Conservation (phyloP, 2,797 vertebrate genomes). For the Acomys russatus region DNA sequence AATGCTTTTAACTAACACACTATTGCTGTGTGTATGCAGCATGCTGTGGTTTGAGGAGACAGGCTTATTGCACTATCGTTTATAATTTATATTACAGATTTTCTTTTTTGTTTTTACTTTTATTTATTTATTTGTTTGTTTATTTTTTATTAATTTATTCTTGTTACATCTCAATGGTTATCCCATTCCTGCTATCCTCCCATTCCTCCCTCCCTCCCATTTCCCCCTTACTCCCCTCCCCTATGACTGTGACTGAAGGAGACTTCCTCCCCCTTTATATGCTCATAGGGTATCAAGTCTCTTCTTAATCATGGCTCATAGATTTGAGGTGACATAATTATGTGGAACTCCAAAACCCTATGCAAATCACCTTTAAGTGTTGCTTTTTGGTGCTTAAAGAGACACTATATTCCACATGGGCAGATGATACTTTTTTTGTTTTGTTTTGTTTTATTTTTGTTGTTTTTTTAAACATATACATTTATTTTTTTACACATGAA, state of each 20-base stretch:
- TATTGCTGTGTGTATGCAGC: not conserved
- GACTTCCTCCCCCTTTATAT: too few species aligned
- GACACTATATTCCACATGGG: not conserved
- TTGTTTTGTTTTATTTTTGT: too few species aligned
- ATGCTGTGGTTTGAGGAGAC: conserved; percentile 4
- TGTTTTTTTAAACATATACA: too few species aligned
- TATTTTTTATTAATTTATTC: too few species aligned
- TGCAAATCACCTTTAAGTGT: not conserved
- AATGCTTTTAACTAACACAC: not conserved
- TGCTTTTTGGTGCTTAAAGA: not conserved
- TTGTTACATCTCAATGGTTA: too few species aligned
- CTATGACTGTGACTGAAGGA: too few species aligned
- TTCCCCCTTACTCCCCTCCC: too few species aligned
- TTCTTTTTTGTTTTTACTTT: not conserved
- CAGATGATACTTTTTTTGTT: not conserved
- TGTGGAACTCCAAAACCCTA: not conserved
- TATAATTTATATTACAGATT: not conserved
- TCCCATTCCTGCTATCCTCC: too few species aligned
- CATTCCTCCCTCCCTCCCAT: too few species aligned
- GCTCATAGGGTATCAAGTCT: too few species aligned
- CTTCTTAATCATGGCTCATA: not conserved
- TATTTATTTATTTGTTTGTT: too few species aligned
- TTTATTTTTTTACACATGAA: too few species aligned
- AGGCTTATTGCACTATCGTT: not conserved
- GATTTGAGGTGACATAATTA: not conserved